Base-by-base conservation (phyloP, 2,888 invertebrate species). In the Allophyes oxyacanthae region DNA sequence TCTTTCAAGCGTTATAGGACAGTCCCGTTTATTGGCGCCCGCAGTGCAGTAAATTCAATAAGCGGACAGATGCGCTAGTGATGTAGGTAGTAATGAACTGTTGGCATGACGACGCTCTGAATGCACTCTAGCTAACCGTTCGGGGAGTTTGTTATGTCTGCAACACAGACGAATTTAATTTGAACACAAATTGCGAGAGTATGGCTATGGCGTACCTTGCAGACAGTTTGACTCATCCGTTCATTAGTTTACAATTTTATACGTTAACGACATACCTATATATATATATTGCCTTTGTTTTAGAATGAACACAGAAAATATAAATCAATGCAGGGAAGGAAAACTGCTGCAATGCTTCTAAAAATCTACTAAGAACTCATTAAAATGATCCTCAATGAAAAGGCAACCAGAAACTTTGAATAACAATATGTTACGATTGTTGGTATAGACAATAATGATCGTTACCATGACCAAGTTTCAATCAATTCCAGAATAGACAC, bases 41-140 rank as follows among this genome's bases (percentile, higher is more conserved):
- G 58, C 65, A 63, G 65, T 59, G 76, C 60, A 63, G 56, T 41
- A 75, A 59, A 74, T 76, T 76, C 58, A 71, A 77, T 76, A 71
- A 72, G 38, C 53, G 51, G 53, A 62, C 66, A 63, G 60, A 56
- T 55, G 64, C 56, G 46, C 53, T 28, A 42, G 48, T 58, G 61
- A 71, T 56, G 54, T 40, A 48, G 51, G 14, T 54, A 51, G 54
- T 59, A 72, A 75, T 75, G 72, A 68, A 63, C 60, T 57, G 70
- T 76, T 69, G 77, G 50, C 59, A 70, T 77, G 48, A 34, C 63
- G 46, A 77, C 72, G 58, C 49, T 64, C 51, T 65, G 55, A 64
- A 70, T 75, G 63, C 59, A 65, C 52, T 68, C 33, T 54, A 53
- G 43, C 52, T 61, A 51, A 66, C 41, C 32, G 49, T 41, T 38